Base-by-base conservation (phyloP, 1,140 invertebrate genomes). In the Rhizoglyphus robini region DNA sequence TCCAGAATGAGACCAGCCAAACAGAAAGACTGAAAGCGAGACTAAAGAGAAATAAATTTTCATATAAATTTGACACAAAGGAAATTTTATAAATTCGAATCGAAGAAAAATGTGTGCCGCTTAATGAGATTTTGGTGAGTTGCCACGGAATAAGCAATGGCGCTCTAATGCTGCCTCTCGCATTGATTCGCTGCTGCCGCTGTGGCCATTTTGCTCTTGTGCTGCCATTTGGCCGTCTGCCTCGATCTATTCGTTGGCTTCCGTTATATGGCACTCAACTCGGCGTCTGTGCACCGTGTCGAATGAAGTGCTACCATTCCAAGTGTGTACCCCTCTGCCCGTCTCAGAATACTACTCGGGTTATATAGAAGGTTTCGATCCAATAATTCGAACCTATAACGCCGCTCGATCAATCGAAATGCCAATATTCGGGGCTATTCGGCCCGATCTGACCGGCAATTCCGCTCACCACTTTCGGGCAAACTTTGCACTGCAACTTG, bases 51-150 rank as follows among this genome's bases (percentile, higher is more conserved):
- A 54, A 54, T 54, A 54, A 54, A 54, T 54, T 54, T 54, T 54
- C 51, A 54, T 54, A 54, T 54, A 54, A 54, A 54, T 54, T 54
- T 54, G 51, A 54, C 51, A 54, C 51, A 54, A 54, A 54, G 51
- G 51, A 54, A 54, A 54, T 54, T 54, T 54, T 54, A 54, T 54
- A 54, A 54, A 54, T 54, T 54, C 51, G 51, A 8, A 54, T 54
- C 23, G 51, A 54, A 54, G 51, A 54, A 54, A 54, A 54, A 54
- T 54, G 51, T 54, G 51, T 54, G 8, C 51, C 51, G 51, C 8
- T 20, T 54, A 54, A 54, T 54, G 51, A 54, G 51, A 5, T 54
- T 54, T 54, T 54, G 51, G 51, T 54, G 51, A 54, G 51, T 54
- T 32, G 51, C 23, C 8, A 5, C 51, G 20, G 41, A 46, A 15